phyloP scores from a whole-genome alignment of 2,113 vertebrate species.

The Miniopterus natalensis region DNA sequence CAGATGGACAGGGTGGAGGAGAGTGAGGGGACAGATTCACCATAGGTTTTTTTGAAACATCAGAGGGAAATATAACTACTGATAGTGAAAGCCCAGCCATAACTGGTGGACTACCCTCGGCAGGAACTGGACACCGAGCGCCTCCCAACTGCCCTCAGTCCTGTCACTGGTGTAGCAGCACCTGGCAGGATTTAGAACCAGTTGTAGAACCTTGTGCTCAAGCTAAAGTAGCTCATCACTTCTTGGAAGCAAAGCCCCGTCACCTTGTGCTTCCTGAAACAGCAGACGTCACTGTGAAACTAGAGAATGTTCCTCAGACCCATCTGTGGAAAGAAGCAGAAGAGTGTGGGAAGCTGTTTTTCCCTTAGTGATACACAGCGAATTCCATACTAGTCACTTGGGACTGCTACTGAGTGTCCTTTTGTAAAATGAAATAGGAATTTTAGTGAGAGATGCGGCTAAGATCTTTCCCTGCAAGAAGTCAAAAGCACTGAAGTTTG shows the following conservation, averaged over 20 bases:
- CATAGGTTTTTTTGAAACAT: conserved; percentile 42
- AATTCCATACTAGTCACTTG: conserved; percentile 11
- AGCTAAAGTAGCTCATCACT: conserved; percentile 41
- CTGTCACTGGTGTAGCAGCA: neutral
- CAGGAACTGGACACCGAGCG: neutral
- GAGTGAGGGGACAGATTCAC: conserved; percentile 47
- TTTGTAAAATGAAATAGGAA: conserved; percentile 4
- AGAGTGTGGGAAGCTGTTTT: conserved; percentile 3
- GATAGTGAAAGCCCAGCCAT: conserved; percentile 21
- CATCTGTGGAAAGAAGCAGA: conserved; percentile 15
- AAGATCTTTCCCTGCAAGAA: conserved; percentile 50
- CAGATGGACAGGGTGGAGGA: conserved; percentile 28
- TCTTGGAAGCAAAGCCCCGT: conserved; percentile 62
- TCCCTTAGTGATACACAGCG: conserved; percentile 12
- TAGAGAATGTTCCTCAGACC: conserved; percentile 5
- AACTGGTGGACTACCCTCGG: neutral
- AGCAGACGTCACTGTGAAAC: conserved; percentile 73
- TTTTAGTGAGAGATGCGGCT: neutral
- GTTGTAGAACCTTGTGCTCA: conserved; percentile 29
- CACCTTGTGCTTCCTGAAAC: conserved; percentile 70
- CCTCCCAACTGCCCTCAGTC: neutral
- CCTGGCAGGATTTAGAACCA: conserved; percentile 12
- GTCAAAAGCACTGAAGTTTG: conserved; percentile 21
- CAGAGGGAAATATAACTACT: conserved; percentile 74
- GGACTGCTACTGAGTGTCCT: conserved; percentile 17